Percentiles rank a stretch among this genome's conserved stretches.
phyloP scores from a whole-genome alignment of 2,888 invertebrate genomes.

The Cosmia trapezina region DNA sequence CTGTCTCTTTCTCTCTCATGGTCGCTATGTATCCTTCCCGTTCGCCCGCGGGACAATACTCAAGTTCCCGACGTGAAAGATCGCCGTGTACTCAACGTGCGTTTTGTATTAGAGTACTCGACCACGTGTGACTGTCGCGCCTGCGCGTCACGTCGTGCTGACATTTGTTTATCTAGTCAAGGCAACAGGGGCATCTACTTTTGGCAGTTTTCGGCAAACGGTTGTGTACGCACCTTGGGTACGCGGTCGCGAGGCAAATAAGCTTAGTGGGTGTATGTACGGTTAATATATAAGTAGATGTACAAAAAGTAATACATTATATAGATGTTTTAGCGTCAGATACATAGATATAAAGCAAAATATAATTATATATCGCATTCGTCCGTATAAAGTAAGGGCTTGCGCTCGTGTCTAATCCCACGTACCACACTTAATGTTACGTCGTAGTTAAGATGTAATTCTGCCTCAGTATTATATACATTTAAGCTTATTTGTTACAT shows the following conservation, averaged over 20 bases:
- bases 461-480: slow-evolving; percentile 91
- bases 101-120: slow-evolving; percentile 67
- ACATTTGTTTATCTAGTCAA: slow-evolving; percentile 80
- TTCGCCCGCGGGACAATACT: slow-evolving; percentile 88
- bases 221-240: slow-evolving; percentile 84
- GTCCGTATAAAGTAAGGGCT: slow-evolving; percentile 90
- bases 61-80: slow-evolving; percentile 79
- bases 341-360: slow-evolving; percentile 90
- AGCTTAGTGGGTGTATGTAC: slow-evolving; percentile 90
- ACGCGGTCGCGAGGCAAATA: slow-evolving; percentile 83
- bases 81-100: slow-evolving; percentile 85
- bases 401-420: slow-evolving; percentile 90
- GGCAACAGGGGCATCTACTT: slow-evolving; percentile 61
- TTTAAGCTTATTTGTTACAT: slow-evolving; percentile 90
- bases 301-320: slow-evolving; percentile 91
- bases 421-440: slow-evolving; percentile 89
- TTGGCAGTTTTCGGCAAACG: slow-evolving; percentile 65
- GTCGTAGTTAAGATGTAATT: slow-evolving; percentile 90
- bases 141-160: slow-evolving; percentile 65
- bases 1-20: slow-evolving; percentile 59
- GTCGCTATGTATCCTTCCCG: slow-evolving; percentile 64
- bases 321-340: slow-evolving; percentile 91
- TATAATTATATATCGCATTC: slow-evolving; percentile 91
- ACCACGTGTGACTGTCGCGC: slow-evolving; percentile 67
- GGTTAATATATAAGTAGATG: slow-evolving; percentile 90